Evolutionary conservation across 2,113 vertebrate genomes (phyloP).

Genomic region (Symphodus melops): DNA sequence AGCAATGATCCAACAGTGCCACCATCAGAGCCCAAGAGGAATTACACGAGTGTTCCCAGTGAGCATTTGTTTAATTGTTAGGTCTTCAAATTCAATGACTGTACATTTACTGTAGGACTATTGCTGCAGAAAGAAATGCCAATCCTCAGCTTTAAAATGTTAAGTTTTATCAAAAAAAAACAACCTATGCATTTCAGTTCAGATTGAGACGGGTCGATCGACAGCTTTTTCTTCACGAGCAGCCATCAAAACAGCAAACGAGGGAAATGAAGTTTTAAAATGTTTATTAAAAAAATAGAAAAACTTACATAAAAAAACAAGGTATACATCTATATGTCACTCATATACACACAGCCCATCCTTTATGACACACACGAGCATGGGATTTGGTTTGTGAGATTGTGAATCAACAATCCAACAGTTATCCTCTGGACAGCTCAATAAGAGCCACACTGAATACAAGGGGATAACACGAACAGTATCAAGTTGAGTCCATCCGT

Average conservation of each 20-base stretch:
- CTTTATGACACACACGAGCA: slow-evolving; percentile 53
- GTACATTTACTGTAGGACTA: neutral
- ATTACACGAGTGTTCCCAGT: slow-evolving; percentile 11
- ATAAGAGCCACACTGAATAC: slow-evolving; percentile 31
- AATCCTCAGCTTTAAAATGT: no score
- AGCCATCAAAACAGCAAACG: neutral
- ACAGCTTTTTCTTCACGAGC: neutral
- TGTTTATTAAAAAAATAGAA: slow-evolving; percentile 97
- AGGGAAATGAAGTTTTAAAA: slow-evolving; percentile 78
- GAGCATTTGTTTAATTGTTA: no score
- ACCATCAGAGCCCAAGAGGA: slow-evolving; percentile 24
- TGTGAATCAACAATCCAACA: slow-evolving; percentile 3
- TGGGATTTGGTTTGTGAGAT: slow-evolving; percentile 57
- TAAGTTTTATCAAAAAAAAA: no score
- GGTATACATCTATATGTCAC: slow-evolving; percentile 79
- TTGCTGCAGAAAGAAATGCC: neutral
- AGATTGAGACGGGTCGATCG: no score
- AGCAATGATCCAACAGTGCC: slow-evolving; percentile 50
- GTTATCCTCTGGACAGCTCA: slow-evolving; percentile 15
- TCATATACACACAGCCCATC: slow-evolving; percentile 61
- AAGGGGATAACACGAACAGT: neutral
- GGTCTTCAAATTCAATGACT: neutral
- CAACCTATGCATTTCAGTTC: no score
- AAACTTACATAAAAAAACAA: slow-evolving; percentile 93
- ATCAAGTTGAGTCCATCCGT: slow-evolving; percentile 8